A percentile compares a stretch with the other conserved stretches of the same genome.
Evolutionary conservation across 2,113 vertebrate species (phyloP).

Genomic region (Sorex araneus): DNA sequence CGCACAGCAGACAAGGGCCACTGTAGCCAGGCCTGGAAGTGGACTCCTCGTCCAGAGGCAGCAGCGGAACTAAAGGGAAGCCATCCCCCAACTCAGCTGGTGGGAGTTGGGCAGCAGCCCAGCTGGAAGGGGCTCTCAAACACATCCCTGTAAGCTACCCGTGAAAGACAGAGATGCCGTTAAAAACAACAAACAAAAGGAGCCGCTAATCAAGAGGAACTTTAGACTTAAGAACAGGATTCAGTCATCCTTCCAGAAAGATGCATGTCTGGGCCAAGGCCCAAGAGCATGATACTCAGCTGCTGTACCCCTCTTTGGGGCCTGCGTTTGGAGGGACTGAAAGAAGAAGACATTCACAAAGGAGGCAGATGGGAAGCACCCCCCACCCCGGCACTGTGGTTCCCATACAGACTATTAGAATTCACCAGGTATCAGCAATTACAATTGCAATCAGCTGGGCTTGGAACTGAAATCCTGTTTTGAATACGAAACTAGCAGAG

Average conservation of each 20-base stretch:
- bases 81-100: conserved; percentile 79
- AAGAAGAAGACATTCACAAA: conserved; percentile 77
- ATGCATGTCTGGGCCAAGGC: conserved; percentile 75
- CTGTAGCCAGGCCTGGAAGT: conserved; percentile 80
- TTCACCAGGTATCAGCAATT: conserved; percentile 70
- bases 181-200: conserved; percentile 84
- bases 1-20: conserved; percentile 81
- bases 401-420: conserved; percentile 62
- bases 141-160: conserved; percentile 81
- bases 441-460: conserved; percentile 21
- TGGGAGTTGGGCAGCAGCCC: conserved; percentile 81
- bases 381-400: conserved; percentile 2
- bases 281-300: conserved; percentile 79
- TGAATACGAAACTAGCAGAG: conserved; percentile 60
- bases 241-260: conserved; percentile 81
- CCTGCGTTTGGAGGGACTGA: conserved; percentile 73
- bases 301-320: conserved; percentile 65
- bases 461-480: conserved; percentile 58
- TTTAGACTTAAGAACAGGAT: conserved; percentile 79
- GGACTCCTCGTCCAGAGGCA: conserved; percentile 72
- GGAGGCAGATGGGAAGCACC: conserved; percentile 75
- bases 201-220: conserved; percentile 82
- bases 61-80: conserved; percentile 83
- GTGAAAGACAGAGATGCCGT: conserved; percentile 80
- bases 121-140: conserved; percentile 82